These are phyloP conservation scores for Panthera uncia DNA, from an alignment of 2,113 vertebrate genomes.

Conservation along the genomic window DNA sequence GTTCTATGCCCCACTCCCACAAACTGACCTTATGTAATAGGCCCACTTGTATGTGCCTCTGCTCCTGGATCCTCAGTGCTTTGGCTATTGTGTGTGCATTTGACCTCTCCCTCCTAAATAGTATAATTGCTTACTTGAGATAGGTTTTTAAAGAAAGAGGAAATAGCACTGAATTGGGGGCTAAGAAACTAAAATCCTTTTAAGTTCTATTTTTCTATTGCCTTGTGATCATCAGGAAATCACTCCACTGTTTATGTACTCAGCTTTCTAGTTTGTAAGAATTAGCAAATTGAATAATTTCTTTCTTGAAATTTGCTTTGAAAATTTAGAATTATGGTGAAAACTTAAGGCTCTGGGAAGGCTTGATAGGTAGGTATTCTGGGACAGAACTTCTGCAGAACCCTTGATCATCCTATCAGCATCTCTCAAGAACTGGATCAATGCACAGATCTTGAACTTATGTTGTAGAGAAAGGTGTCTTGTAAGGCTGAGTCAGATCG, in stretches of 20 bases:
- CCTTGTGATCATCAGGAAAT: not conserved
- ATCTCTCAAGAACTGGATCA: not conserved
- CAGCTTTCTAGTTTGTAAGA: not conserved
- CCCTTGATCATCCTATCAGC: not conserved
- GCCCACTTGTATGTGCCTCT: not conserved
- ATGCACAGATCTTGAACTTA: not conserved
- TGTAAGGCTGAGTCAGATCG: not conserved
- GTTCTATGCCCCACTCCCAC: not conserved
- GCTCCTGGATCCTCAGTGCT: not conserved
- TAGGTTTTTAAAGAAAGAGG: not conserved
- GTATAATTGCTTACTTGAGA: not conserved
- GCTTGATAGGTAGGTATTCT: not conserved
- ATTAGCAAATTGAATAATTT: conserved; percentile 11
- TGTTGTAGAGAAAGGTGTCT: not conserved
- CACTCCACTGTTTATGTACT: not conserved
- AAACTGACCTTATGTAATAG: not conserved
- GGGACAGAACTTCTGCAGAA: not conserved
- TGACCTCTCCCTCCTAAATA: not conserved
- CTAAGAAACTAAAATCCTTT: not conserved
- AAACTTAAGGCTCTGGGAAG: not conserved
- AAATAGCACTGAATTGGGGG: not conserved
- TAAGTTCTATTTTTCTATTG: not conserved
- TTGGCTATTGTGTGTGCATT: not conserved
- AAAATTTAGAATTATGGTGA: conserved; percentile 28
- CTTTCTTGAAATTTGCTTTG: not conserved